phyloP scores from a whole-genome alignment of 37 sponge, comb jelly and placozoan species.

The Diacarnus erythraeanus region DNA sequence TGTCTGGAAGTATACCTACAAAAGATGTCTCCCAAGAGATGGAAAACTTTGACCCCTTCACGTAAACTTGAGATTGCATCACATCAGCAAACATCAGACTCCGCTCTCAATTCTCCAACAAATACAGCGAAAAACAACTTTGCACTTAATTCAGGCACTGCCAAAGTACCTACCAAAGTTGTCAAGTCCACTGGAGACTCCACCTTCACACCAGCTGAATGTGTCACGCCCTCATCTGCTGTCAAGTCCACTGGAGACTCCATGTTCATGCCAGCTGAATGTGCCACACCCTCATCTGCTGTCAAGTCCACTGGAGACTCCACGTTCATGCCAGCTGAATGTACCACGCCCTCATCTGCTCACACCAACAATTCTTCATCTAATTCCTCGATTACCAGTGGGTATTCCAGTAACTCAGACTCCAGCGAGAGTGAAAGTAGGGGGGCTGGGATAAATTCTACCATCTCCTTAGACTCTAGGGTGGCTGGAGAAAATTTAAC shows the following conservation, averaged over 20 bases:
- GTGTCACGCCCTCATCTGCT: not conserved
- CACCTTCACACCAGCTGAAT: not conserved
- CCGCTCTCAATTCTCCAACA: not conserved
- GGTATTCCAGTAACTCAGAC: not conserved
- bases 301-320: not conserved
- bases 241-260: not conserved
- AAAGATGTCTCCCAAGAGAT: not conserved
- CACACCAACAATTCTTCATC: not conserved
- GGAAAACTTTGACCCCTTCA: constrained; percentile 1
- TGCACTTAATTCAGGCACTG: not conserved
- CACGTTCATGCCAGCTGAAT: not conserved
- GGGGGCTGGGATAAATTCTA: no score
- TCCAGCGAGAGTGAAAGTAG: not conserved
- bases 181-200: not conserved
- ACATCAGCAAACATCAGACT: not conserved
- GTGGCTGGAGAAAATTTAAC: no score
- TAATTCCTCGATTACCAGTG: not conserved
- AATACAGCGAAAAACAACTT: not conserved
- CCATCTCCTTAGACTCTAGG: no score
- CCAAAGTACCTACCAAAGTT: not conserved
- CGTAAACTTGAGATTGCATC: not conserved
- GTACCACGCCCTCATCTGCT: not conserved
- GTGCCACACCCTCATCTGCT: not conserved
- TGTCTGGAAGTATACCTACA: not conserved
- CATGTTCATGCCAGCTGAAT: not conserved